These are phyloP conservation scores for Apodemus speciosus DNA, from an alignment of 2,113 vertebrate species.

Conservation along the genomic window DNA sequence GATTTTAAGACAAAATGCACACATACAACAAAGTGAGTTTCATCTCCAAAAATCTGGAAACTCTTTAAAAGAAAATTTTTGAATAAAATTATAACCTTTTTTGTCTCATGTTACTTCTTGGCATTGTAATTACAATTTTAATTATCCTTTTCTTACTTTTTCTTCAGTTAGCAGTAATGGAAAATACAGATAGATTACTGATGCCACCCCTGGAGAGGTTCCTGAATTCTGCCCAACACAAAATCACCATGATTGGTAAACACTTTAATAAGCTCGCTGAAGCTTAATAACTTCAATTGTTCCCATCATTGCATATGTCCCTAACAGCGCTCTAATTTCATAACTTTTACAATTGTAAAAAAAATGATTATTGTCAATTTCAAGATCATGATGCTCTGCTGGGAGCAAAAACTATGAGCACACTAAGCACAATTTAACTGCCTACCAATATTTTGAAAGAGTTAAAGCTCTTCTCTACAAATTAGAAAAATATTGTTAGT, in stretches of 20 bases:
- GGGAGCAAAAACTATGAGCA: conserved; percentile 10
- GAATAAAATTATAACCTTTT: conserved; percentile 41
- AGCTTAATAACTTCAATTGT: conserved; percentile 54
- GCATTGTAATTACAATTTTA: conserved; percentile 76
- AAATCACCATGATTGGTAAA: conserved; percentile 61
- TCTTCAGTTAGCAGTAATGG: conserved; percentile 57
- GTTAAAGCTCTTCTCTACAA: neutral
- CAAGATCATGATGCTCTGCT: neutral
- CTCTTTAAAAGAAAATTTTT: conserved; percentile 68
- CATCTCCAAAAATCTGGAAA: conserved; percentile 73
- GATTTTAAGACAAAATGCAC: neutral
- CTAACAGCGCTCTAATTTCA: conserved; percentile 29
- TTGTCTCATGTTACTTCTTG: conserved; percentile 50
- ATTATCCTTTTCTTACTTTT: conserved; percentile 73
- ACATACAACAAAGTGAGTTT: neutral
- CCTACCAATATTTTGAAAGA: conserved; percentile 6
- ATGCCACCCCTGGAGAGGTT: conserved; percentile 53
- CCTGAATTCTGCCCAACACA: conserved; percentile 65
- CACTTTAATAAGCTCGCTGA: conserved; percentile 57
- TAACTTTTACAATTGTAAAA: conserved; percentile 43
- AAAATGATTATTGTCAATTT: conserved; percentile 62
- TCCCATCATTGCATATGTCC: conserved; percentile 42
- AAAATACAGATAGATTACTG: conserved; percentile 75
- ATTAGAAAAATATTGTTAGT: neutral
- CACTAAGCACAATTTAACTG: neutral